These are phyloP conservation scores for Mionectes olivaceus DNA, from an alignment of 2,797 vertebrate species.

Conservation along the genomic window DNA sequence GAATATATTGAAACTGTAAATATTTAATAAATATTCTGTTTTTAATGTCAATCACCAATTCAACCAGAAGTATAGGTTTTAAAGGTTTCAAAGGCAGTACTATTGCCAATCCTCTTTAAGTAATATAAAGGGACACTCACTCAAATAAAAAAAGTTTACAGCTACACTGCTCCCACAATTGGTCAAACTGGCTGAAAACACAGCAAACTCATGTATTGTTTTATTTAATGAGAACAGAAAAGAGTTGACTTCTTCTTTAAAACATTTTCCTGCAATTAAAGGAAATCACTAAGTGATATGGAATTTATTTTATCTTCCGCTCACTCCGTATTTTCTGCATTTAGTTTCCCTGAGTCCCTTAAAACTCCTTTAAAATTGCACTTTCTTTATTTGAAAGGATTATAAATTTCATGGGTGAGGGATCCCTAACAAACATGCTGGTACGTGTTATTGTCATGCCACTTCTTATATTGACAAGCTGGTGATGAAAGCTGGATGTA, in stretches of 20 bases:
- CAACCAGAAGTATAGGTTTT: neutral
- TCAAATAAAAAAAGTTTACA: neutral
- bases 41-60: neutral
- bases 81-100: neutral
- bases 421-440: neutral
- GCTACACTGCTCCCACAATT: neutral
- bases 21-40: neutral
- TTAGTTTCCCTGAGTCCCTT: neutral
- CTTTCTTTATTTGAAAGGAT: neutral
- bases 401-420: conserved; percentile 10
- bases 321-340: neutral
- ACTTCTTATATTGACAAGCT: neutral
- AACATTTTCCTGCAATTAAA: neutral
- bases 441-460: neutral
- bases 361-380: neutral
- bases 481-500: neutral
- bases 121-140: neutral
- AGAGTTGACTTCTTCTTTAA: neutral
- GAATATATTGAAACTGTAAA: neutral
- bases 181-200: neutral
- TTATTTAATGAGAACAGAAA: neutral
- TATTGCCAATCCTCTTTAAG: neutral
- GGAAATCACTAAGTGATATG: neutral
- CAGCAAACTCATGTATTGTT: neutral
- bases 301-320: neutral